A percentile compares a stretch with the other conserved stretches of the same genome.
phyloP scores from a whole-genome alignment of 1,140 invertebrate species.

The Lysiphlebus fabarum region DNA sequence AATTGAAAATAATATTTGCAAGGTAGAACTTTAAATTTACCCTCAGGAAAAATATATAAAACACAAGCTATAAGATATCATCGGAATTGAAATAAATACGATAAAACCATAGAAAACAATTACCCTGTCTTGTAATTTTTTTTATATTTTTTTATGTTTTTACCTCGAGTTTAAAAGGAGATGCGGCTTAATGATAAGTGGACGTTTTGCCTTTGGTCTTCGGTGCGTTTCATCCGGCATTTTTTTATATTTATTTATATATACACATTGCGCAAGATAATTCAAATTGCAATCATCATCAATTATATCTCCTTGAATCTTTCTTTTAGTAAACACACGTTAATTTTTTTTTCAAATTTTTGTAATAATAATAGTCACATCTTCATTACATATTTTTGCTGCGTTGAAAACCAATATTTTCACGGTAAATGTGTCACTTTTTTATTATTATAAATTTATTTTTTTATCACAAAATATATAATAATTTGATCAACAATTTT shows the following conservation, averaged over 20 bases:
- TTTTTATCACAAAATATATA: too few species aligned
- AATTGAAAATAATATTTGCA: too few species aligned
- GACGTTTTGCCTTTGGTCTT: slow-evolving; percentile 22
- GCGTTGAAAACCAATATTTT: too few species aligned
- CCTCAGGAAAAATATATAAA: slow-evolving; percentile 38
- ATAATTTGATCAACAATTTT: too few species aligned
- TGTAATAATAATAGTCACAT: too few species aligned
- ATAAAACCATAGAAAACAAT: slow-evolving; percentile 49
- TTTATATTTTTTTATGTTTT: slow-evolving; percentile 10
- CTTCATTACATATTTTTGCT: too few species aligned
- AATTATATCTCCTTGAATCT: slow-evolving; percentile 24
- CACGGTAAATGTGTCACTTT: too few species aligned
- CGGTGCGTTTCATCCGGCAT: slow-evolving; percentile 17
- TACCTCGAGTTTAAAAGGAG: slow-evolving; percentile 18
- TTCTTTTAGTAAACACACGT: neutral
- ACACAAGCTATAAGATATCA: slow-evolving; percentile 40
- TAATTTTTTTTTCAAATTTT: too few species aligned
- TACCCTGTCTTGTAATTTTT: slow-evolving; percentile 32
- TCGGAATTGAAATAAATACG: slow-evolving; percentile 46
- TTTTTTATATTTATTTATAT: too few species aligned
- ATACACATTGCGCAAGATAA: slow-evolving; percentile 24
- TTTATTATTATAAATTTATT: too few species aligned
- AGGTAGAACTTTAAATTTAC: slow-evolving; percentile 28
- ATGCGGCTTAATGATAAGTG: slow-evolving; percentile 47
- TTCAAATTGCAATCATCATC: slow-evolving; percentile 21